Conservation (phyloP, 2,113 vertebrate genomes). For the Ailurus styani region DNA sequence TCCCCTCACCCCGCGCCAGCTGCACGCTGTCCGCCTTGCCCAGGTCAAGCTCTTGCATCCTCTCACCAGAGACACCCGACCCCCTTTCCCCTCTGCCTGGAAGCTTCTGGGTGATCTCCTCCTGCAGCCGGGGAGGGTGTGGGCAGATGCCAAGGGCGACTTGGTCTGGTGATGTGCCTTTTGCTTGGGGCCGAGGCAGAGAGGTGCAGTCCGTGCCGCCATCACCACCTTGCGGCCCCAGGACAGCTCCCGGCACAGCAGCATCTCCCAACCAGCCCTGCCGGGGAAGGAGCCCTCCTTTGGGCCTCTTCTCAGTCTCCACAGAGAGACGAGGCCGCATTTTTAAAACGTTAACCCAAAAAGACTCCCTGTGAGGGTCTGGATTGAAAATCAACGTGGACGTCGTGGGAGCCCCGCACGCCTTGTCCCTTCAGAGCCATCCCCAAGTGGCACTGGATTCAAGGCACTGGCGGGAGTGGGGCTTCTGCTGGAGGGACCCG, state of each 20-base stretch:
- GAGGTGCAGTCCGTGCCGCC: rapidly evolving
- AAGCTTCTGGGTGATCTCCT: too few relatives aligned
- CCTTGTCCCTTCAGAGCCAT: background rate
- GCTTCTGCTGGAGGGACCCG: background rate
- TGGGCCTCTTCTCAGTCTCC: background rate
- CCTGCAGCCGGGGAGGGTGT: too few relatives aligned
- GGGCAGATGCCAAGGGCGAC: background rate
- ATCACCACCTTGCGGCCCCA: rapidly evolving
- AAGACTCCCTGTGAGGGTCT: background rate
- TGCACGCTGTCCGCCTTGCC: background rate
- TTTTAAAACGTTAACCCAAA: background rate
- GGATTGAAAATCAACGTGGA: background rate
- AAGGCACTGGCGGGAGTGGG: background rate
- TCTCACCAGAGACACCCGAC: background rate
- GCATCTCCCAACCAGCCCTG: background rate
- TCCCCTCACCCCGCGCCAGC: rapidly evolving
- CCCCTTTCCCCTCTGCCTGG: too few relatives aligned
- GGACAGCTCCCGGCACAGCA: background rate
- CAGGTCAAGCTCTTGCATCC: rapidly evolving
- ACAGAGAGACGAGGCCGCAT: background rate
- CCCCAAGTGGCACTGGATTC: background rate
- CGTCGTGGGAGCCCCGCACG: rapidly evolving
- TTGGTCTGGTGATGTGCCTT: background rate
- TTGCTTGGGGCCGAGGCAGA: background rate
- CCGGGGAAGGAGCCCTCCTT: background rate